Conservation (phyloP, 2,797 vertebrate genomes). For the Hirundo rustica region DNA sequence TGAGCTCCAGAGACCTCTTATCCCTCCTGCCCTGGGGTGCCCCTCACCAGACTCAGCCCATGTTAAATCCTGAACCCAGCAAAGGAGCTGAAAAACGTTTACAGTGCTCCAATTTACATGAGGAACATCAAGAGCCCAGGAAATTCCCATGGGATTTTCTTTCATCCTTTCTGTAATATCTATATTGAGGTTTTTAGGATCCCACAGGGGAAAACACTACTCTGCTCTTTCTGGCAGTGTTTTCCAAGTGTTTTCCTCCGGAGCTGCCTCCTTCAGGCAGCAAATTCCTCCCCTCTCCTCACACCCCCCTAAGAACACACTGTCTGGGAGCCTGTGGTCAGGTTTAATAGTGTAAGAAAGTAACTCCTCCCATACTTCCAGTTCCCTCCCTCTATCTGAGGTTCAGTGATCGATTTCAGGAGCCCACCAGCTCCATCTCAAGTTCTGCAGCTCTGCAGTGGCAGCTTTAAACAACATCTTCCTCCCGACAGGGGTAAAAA, state of each 20-base stretch:
- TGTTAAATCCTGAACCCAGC: not conserved
- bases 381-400: not conserved
- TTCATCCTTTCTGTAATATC: not conserved
- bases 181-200: not conserved
- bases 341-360: not conserved
- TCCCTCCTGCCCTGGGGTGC: too few relatives aligned
- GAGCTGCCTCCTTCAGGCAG: not conserved
- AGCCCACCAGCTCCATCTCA: not conserved
- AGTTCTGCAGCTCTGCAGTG: not conserved
- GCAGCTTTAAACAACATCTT: not conserved
- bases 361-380: not conserved
- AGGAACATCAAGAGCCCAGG: not conserved
- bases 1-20: not conserved
- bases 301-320: not conserved
- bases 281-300: not conserved
- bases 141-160: not conserved
- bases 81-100: not conserved
- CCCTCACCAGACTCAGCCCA: not conserved
- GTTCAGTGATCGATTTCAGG: rapidly evolving
- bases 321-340: not conserved
- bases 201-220: not conserved
- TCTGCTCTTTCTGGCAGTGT: not conserved
- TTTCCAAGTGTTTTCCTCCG: not conserved
- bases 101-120: not conserved
- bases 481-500: not conserved